Base-by-base conservation (phyloP, 2,797 vertebrate species). In the Chromis chromis region DNA sequence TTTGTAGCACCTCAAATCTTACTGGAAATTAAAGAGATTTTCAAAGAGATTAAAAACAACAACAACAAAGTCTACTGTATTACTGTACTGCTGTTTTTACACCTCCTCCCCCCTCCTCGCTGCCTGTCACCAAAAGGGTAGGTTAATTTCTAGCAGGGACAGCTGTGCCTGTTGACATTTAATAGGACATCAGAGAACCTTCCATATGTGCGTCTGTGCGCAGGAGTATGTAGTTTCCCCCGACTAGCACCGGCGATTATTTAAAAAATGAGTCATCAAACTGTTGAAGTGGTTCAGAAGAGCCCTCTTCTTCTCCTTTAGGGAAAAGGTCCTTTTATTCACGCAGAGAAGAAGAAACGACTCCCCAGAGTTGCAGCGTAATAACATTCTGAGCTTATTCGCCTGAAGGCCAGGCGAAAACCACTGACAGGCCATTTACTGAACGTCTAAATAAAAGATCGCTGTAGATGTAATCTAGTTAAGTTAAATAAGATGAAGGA, bases 91-190 rank as follows among this genome's bases (percentile, higher is more conserved):
- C 63, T 39, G 31, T 40, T 70, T 52, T 8, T 14, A 56, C n/a
- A 25, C 64, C 16, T 22, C 28, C 12, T 19, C 24, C 27, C 33
- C 27, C 66, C 11, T 25, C 11, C 17, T 24, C 31, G 24, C 61
- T 57, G 68, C 71, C 27, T 63, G 79, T 79, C 69, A 77, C 67
- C 33, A 25, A 82, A 81, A 83, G 86, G 79, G 78, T 67, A 78
- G 39, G 73, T 77, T 88, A 1, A 85, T 88, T 82, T 85, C 84
- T 78, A 74, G 63, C 78, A 74, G 74, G 73, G 82, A 89, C 92
- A 94, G 92, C 93, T 93, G 93, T 87, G 76, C 66, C 75, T 71
- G 86, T 57, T 92, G 92, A 93, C 92, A 93, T 93, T 93, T 94
- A 87, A 76, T 75, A 59, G 19, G 82, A 82, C 81, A 90, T 86